Base-by-base conservation (phyloP, 2,888 invertebrate genomes). In the Drosophila yooni region DNA sequence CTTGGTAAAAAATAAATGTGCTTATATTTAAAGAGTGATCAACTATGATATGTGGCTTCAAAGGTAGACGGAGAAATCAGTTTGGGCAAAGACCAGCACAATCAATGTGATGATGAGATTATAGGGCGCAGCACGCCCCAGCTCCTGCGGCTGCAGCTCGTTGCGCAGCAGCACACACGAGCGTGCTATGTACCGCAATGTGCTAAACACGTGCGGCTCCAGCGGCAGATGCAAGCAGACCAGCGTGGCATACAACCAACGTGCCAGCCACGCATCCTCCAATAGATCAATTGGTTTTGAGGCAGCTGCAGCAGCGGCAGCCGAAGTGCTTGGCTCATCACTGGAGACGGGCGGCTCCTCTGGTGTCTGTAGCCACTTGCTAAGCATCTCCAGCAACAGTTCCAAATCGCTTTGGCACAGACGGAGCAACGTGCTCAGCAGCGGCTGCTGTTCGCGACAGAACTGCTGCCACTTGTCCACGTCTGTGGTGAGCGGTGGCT, bases 21-120 rank as follows among this genome's bases (percentile, higher is more conserved):
- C 66, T 71, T 80, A 71, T 66, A 76, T 71, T 59, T 60, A 25
- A 31, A 58, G 11, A 34, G 31, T 15, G 13, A 38, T 54, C n/a
- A 60, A 38, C n/a, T 29, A 54, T 10, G 27, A 65, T 0, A 46
- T 15, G 25, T 25, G 13, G 21, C 33, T 81, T 81, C 88, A 92
- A 65, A 93, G 88, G 74, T 91, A 93, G 61, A 88, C 83, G 8
- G 82, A 81, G 51, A 93, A 89, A 80, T 93, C 93, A 15, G 89
- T 70, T 74, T 93, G 93, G 38, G 81, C 88, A 79, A 93, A 93
- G 40, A 91, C 90, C n/a, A 89, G 81, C 1, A 91, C 89, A 67
- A 93, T 92, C n/a, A 93, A 75, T 29, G 90, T 86, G 34, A 93
- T 90, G 29, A 93, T 83, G 7, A 93, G 82, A 81, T 93, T 93